Evolutionary conservation across 2,888 invertebrate species (phyloP), one percentile per base, ranked within the genome.

Genomic region (Andricus curvator): DNA sequence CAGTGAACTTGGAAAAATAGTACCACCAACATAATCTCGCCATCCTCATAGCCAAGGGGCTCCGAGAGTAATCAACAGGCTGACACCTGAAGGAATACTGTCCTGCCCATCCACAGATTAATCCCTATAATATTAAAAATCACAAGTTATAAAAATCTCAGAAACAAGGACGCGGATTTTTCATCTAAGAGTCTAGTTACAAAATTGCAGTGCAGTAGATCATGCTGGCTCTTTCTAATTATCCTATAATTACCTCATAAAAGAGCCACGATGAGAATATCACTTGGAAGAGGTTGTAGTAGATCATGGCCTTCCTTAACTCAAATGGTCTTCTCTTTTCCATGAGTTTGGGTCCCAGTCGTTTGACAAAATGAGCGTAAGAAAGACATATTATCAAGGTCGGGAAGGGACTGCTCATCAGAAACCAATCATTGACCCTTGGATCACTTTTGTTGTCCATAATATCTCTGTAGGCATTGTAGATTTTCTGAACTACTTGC

Each of bases 1-100:
- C 99, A 80, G 97, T 96, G 93, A 98, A 98, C 93, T 99, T 99
- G 44, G 98, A 98, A 90, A 98, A 95, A 93, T 97, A 98, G 90
- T 98, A 98, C 97, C 97, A 97, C 98, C 98, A 98, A 91, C 98
- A 97, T 51, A 96, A 97, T 56, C 93, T 91, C 5, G 96, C 97
- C 94, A 97, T 97, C 93, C 96, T 94, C 88, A 97, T 81, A 25
- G 97, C 97, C 79, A 93, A 89, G 1, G 96, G 96, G 81, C 93
- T 93, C 78, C 93, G 92, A 8, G 97, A 95, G 92, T 97, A 97
- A 92, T 97, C 97, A 29, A 97, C 96, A 13, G 97, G 97, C 90
- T 97, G 96, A 91, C 97, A 97, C 87, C 94, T 94, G 80, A 95
- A 94, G 88, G 95, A 96, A 92, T 97, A 97, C 22, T 95, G 94